Base-by-base conservation (phyloP, 2,888 invertebrate genomes). In the Pachydiplax longipennis region DNA sequence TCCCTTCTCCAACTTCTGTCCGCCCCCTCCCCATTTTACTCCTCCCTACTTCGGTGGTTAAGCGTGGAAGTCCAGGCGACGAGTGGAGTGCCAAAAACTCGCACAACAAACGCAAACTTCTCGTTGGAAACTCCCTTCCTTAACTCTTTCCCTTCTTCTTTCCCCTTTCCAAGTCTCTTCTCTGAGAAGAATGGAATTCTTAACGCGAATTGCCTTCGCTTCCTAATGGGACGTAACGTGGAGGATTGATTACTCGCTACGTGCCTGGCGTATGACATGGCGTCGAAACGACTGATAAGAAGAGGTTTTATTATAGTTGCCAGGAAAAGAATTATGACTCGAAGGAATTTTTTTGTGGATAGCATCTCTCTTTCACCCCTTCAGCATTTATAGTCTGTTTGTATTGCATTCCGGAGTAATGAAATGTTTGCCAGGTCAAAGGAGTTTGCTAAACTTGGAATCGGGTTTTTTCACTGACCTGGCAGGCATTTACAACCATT, bases 161-260 rank as follows among this genome's bases (percentile, higher is more conserved):
- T 25, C 35, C 48, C 58, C 35, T 35, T 83, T 22, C 35, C 58
- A 2, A 31, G 58, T 53, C 83, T 35, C 31, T 18, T 35, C 83
- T 61, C 61, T 31, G 40, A 58, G 87, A 61, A 31, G 87, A 87
- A 35, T 87, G 58, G 37, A 87, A 87, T 87, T 87, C 58, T 53
- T 83, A 83, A 83, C 87, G 87, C 40, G 87, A 87, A 87, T 65
- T 61, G 58, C 87, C n/a, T 37, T 65, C 22, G 35, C 61, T 37
- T 87, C 87, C 87, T 87, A 87, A 87, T 87, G 87, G 87, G 87
- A 87, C 61, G 61, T 61, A 65, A 87, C 87, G 87, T 87, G 61
- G 40, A 87, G 87, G 87, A 87, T 87, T 87, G 87, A 87, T 87
- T 87, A 37, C 87, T 37, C 61, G 25, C 58, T 61, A 61, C 61